Base-by-base conservation (phyloP, 1,140 invertebrate genomes). In the Liolophura sinensis region DNA sequence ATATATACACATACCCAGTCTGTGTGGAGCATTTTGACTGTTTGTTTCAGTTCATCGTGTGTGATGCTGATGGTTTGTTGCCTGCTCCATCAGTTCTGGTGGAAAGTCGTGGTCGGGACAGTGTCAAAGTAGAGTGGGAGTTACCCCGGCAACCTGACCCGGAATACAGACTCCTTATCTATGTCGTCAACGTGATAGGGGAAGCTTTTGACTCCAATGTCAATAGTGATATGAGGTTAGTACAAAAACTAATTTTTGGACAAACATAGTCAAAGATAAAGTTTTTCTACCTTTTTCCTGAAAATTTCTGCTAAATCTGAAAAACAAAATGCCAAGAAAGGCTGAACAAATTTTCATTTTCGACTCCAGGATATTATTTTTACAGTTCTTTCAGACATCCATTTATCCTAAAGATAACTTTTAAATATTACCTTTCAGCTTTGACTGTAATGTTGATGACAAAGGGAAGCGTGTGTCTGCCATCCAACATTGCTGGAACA, bases 401-500 rank as follows among this genome's bases (percentile, higher is more conserved):
- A n/a, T n/a, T n/a, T n/a, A n/a, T n/a, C n/a, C n/a, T n/a, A n/a
- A n/a, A n/a, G n/a, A n/a, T n/a, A n/a, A n/a, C n/a, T n/a, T n/a
- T n/a, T n/a, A n/a, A n/a, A n/a, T 60, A 18, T 70, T 69, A 59
- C 25, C 58, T 73, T 72, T 1, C 57, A 84, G 83, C 66, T 84
- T 78, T 78, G 82, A 84, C 60, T 84, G 82, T 71, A 78, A 81
- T 54, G 65, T 81, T 55, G 77, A 80, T 22, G 77, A 81, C 69
- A 77, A 80, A 57, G 78, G 76, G 15, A 72, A 79, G 59, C 73
- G 69, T 60, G 73, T 78, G 12, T 62, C 76, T 24, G 79, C 76
- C 18, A 74, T 82, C 16, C 82, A 85, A 68, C 83, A 85, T 63
- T 77, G 75, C 60, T 85, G 83, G 83, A 82, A 83, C 59, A 69